Conservation (phyloP, 1,140 invertebrate genomes). For the Cydia amplana region DNA sequence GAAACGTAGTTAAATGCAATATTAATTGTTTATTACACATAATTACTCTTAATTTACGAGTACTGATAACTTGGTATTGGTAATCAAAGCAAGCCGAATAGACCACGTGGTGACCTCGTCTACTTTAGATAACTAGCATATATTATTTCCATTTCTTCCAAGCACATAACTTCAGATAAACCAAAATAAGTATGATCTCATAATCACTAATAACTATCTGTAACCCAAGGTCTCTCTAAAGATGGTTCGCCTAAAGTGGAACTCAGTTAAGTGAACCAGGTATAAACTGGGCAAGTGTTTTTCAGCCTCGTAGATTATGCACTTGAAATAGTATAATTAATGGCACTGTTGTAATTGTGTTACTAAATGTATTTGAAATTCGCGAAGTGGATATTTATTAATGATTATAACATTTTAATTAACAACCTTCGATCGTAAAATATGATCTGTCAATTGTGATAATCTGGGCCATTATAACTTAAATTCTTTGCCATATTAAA, state of each 20-base stretch:
- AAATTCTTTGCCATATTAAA: too few relatives aligned
- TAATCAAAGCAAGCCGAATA: conserved; percentile 22
- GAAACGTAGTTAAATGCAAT: conserved; percentile 34
- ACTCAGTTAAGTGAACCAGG: too few relatives aligned
- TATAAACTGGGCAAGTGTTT: not conserved
- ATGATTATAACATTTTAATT: not conserved
- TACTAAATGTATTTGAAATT: not conserved
- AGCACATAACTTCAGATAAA: not conserved
- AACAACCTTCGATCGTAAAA: not conserved
- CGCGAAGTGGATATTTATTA: not conserved
- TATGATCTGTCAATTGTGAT: not conserved
- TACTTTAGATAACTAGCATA: not conserved
- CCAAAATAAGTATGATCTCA: not conserved
- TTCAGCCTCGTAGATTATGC: not conserved
- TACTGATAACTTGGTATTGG: conserved; percentile 31
- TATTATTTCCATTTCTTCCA: not conserved
- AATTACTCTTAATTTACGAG: conserved; percentile 40
- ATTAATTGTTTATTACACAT: conserved; percentile 38
- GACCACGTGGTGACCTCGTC: conserved; percentile 15
- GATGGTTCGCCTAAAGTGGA: not conserved
- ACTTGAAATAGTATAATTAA: conserved; percentile 19
- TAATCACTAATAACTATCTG: not conserved
- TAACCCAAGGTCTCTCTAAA: not conserved
- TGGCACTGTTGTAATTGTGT: not conserved
- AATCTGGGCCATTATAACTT: not conserved